Evolutionary conservation across 2,797 vertebrate species (phyloP).

Genomic region (Carcharodon carcharias): DNA sequence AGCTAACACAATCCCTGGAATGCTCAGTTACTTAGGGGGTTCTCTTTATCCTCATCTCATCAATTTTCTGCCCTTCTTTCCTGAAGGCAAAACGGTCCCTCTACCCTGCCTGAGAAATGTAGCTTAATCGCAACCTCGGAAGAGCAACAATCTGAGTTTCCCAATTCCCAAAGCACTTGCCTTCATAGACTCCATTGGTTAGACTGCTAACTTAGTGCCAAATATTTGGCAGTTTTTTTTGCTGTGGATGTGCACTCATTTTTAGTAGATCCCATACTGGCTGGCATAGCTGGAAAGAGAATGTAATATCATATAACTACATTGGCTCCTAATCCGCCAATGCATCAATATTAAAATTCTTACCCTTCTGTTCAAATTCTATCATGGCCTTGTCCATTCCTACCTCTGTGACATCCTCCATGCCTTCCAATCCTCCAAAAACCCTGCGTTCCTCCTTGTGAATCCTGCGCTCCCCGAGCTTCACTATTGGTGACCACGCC

Average conservation of each 20-base stretch:
- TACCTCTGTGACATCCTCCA: background rate
- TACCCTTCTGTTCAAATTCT: background rate
- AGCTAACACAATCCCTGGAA: background rate
- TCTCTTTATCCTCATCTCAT: slow-evolving; percentile 1
- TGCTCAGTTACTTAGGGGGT: background rate
- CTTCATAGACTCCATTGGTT: background rate
- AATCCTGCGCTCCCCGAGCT: no score
- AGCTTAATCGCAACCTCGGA: background rate
- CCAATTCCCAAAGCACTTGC: background rate
- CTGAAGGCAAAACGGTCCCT: background rate
- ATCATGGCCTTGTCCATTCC: background rate
- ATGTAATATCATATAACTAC: background rate
- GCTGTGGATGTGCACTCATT: background rate
- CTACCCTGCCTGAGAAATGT: background rate
- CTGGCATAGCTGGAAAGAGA: background rate
- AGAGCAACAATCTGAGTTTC: background rate
- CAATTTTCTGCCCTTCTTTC: slow-evolving; percentile 17
- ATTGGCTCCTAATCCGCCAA: background rate
- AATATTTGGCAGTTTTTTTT: background rate
- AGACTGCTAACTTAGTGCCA: background rate
- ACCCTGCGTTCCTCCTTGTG: background rate
- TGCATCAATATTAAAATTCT: background rate
- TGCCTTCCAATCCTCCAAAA: background rate
- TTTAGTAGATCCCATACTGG: background rate
- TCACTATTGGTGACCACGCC: background rate